Conservation (phyloP, 2,113 vertebrate genomes). For the Rafetus swinhoei region DNA sequence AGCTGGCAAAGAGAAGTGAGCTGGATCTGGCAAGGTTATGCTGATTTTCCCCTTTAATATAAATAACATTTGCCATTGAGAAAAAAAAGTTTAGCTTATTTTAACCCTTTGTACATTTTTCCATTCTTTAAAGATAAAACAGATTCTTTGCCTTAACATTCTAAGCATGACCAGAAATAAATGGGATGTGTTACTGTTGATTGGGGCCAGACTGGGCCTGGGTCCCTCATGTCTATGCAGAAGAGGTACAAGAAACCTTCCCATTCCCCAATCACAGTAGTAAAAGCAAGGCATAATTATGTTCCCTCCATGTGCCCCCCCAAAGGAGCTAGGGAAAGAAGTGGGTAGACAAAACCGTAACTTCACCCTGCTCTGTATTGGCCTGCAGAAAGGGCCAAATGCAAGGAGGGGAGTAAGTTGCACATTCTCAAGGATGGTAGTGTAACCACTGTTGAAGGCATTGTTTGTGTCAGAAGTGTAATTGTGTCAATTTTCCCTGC, state of each 20-base stretch:
- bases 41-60: slow-evolving; percentile 70
- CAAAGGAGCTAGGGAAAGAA: slow-evolving; percentile 30
- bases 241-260: slow-evolving; percentile 61
- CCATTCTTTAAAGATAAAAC: slow-evolving; percentile 62
- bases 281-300: slow-evolving; percentile 17
- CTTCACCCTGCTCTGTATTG: background rate
- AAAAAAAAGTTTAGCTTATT: slow-evolving; percentile 66
- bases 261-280: slow-evolving; percentile 41
- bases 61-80: slow-evolving; percentile 75
- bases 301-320: background rate
- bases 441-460: background rate
- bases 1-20: slow-evolving; percentile 71
- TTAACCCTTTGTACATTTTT: slow-evolving; percentile 76
- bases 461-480: too few relatives aligned
- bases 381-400: background rate
- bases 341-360: slow-evolving; percentile 16
- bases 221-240: background rate
- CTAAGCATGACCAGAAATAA: slow-evolving; percentile 46
- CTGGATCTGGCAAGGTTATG: slow-evolving; percentile 64
- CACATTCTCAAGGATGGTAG: background rate
- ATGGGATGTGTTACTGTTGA: slow-evolving; percentile 47
- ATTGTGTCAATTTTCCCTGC: background rate
- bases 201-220: slow-evolving; percentile 52
- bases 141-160: slow-evolving; percentile 52
- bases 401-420: background rate